phyloP scores from a whole-genome alignment of 2,113 vertebrate species.

The Heterocephalus glaber region DNA sequence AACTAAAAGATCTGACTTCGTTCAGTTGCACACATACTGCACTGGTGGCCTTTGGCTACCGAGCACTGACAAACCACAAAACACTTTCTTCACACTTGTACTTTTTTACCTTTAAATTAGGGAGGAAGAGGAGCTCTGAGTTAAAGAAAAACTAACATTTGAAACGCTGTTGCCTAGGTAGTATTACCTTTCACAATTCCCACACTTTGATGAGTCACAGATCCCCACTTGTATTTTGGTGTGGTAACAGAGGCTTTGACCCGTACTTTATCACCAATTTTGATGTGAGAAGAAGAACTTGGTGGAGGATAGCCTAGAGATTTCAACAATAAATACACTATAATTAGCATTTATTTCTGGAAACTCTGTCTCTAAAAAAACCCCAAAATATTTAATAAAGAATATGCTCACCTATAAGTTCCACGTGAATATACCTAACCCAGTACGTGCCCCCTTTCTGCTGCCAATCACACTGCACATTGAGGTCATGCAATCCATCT shows the following conservation, averaged over 20 bases:
- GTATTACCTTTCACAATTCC: conserved; percentile 96
- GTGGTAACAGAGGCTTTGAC: conserved; percentile 96
- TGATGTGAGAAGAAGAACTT: conserved; percentile 96
- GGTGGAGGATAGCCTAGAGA: conserved; percentile 94
- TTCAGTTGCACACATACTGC: background rate
- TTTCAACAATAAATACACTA: background rate
- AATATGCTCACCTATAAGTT: conserved; percentile 91
- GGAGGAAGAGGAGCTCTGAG: background rate
- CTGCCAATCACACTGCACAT: conserved; percentile 99
- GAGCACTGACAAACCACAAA: background rate
- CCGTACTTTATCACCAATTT: conserved; percentile 98
- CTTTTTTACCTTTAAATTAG: background rate
- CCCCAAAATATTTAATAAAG: background rate
- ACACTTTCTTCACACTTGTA: background rate
- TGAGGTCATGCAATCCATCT: conserved; percentile 97
- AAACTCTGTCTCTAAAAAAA: background rate
- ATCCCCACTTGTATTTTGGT: conserved; percentile 99
- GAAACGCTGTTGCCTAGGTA: background rate
- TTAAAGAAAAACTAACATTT: background rate
- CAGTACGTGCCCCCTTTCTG: conserved; percentile 99
- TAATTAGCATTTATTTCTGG: background rate
- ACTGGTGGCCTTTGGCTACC: background rate
- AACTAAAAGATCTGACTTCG: background rate
- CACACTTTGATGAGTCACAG: conserved; percentile 97
- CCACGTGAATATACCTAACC: conserved; percentile 98